phyloP scores from a whole-genome alignment of 2,888 invertebrate species.

The Cheilosia impressa region DNA sequence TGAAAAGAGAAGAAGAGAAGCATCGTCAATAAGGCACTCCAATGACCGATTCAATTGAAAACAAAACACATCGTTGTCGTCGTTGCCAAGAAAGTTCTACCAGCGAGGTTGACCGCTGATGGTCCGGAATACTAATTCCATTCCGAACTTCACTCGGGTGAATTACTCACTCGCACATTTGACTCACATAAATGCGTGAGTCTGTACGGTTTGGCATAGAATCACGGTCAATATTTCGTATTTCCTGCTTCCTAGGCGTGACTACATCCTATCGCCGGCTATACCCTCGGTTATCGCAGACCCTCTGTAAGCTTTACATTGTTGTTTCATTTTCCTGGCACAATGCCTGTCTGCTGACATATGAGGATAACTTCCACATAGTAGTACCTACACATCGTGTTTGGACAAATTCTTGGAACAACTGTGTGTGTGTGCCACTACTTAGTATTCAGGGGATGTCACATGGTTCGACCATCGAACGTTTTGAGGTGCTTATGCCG shows the following conservation, averaged over 20 bases:
- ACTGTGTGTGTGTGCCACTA: conserved; percentile 56
- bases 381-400: no score
- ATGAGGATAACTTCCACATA: conserved; percentile 39
- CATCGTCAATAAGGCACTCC: conserved; percentile 28
- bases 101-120: conserved; percentile 49
- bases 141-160: conserved; percentile 24
- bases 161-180: conserved; percentile 42
- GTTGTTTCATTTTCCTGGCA: conserved; percentile 23
- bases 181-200: conserved; percentile 11
- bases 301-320: conserved; percentile 25
- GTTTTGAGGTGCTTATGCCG: conserved; percentile 46
- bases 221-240: conserved; percentile 60
- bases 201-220: conserved; percentile 53
- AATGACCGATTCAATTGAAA: conserved; percentile 53
- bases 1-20: conserved; percentile 23
- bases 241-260: conserved; percentile 70
- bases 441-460: conserved; percentile 62
- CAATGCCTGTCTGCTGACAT: conserved; percentile 23
- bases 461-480: conserved; percentile 43
- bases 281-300: not conserved
- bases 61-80: conserved; percentile 45
- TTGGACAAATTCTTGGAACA: conserved; percentile 43
- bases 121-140: conserved; percentile 57
- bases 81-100: conserved; percentile 52
- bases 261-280: conserved; percentile 14